Conservation (phyloP, 64 coral and sea anemone genomes). For the Platygyra sinensis region DNA sequence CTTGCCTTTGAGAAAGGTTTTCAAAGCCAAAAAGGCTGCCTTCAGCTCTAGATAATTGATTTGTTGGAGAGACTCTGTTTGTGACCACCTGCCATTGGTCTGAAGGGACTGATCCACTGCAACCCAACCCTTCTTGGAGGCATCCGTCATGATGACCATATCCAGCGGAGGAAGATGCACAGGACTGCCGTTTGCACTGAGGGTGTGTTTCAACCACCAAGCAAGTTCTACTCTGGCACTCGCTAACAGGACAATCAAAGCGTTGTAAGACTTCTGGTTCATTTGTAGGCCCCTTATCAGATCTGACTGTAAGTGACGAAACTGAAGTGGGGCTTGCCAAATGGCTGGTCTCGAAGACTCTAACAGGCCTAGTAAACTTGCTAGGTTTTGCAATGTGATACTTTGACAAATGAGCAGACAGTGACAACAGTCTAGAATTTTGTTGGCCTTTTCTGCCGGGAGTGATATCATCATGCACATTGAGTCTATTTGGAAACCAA, state of each 20-base stretch:
- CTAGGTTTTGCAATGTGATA: no score
- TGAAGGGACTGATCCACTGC: neutral
- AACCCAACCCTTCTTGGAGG: constrained; percentile 28
- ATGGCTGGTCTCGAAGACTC: no score
- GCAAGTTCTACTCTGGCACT: no score
- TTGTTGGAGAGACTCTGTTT: neutral
- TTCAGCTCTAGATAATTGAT: constrained; percentile 45
- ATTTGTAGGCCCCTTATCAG: constrained; percentile 25
- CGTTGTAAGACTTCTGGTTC: neutral
- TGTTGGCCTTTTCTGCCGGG: no score
- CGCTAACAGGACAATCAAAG: neutral
- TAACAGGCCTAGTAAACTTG: no score
- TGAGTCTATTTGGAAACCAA: constrained; percentile 49
- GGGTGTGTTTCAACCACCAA: no score
- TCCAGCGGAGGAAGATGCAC: neutral
- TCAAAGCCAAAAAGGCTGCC: neutral
- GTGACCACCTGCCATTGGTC: constrained; percentile 7
- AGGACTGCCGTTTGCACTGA: no score
- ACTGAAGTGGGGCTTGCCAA: neutral
- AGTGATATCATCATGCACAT: neutral
- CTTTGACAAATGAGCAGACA: no score
- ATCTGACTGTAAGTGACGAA: constrained; percentile 39
- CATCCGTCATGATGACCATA: constrained; percentile 10
- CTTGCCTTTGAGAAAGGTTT: constrained; percentile 23
- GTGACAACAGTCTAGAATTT: no score